These are phyloP conservation scores for Manacus vitellinus DNA, from an alignment of 2,113 vertebrate species.

Conservation along the genomic window DNA sequence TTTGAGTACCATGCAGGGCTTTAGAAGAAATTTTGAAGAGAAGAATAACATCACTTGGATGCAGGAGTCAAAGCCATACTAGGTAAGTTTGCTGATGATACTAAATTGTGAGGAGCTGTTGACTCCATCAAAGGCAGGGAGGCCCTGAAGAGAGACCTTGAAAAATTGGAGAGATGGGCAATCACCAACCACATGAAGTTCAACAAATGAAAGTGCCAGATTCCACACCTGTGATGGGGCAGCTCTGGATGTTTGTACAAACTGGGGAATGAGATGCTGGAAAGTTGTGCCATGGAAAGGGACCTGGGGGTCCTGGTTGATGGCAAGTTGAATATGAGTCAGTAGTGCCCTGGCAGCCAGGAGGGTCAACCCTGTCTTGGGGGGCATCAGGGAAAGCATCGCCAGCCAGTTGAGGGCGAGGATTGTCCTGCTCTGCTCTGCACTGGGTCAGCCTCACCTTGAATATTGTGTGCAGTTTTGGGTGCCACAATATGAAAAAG, in stretches of 20 bases:
- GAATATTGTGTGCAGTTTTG: neutral
- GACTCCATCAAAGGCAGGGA: neutral
- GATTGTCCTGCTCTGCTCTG: neutral
- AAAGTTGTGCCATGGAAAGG: rapidly evolving
- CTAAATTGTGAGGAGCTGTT: neutral
- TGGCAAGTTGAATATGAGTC: neutral
- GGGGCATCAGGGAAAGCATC: neutral
- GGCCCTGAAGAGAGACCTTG: neutral
- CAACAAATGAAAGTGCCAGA: neutral
- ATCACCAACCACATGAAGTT: neutral
- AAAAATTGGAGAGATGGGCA: neutral
- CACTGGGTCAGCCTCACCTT: neutral
- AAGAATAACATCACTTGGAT: neutral
- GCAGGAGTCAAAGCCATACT: neutral
- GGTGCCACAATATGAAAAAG: rapidly evolving
- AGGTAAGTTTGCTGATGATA: neutral
- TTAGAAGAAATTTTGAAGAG: neutral
- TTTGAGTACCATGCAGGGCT: neutral
- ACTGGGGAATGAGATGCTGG: neutral
- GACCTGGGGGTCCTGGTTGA: rapidly evolving
- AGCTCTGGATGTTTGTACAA: neutral
- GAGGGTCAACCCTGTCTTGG: rapidly evolving
- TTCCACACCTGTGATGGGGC: neutral
- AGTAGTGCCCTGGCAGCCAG: neutral
- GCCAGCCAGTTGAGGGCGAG: rapidly evolving